These are phyloP conservation scores for Physocephala rufipes DNA, from an alignment of 2,888 invertebrate species.

Conservation along the genomic window DNA sequence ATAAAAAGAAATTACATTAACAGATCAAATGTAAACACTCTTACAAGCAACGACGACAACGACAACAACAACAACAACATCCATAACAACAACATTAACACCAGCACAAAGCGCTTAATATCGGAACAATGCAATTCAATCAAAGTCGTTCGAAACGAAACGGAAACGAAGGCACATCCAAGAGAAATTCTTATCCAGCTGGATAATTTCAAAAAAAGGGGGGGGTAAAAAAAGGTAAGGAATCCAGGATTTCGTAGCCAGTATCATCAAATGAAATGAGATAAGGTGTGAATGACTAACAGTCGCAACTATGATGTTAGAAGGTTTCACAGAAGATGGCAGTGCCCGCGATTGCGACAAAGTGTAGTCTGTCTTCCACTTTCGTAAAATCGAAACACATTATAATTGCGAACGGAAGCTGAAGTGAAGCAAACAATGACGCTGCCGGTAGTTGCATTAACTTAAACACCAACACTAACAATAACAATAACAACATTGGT, in stretches of 20 bases:
- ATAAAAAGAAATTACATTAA: constrained; percentile 1
- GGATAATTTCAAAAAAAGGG: constrained; percentile 38
- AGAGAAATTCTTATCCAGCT: constrained; percentile 43
- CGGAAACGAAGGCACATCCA: constrained; percentile 6
- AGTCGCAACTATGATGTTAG: background rate
- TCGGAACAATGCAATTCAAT: constrained; percentile 44
- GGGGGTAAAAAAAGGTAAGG: background rate
- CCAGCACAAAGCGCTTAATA: constrained; percentile 36
- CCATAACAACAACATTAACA: constrained; percentile 14
- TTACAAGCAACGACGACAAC: constrained; percentile 32
- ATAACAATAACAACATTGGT: background rate
- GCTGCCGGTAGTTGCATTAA: background rate
- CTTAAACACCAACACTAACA: background rate
- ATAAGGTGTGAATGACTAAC: background rate
- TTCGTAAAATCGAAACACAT: constrained; percentile 34
- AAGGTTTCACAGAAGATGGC: no score
- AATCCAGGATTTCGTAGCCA: background rate
- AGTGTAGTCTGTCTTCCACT: constrained; percentile 11
- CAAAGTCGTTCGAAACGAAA: constrained; percentile 38
- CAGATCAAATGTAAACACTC: constrained; percentile 40
- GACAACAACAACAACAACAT: constrained; percentile 13
- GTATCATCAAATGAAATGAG: background rate
- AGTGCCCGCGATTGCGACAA: constrained; percentile 10
- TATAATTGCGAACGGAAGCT: constrained; percentile 42
- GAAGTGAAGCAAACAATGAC: background rate